These are phyloP conservation scores for Lysandra coridon DNA, from an alignment of 2,888 invertebrate species.

Conservation along the genomic window DNA sequence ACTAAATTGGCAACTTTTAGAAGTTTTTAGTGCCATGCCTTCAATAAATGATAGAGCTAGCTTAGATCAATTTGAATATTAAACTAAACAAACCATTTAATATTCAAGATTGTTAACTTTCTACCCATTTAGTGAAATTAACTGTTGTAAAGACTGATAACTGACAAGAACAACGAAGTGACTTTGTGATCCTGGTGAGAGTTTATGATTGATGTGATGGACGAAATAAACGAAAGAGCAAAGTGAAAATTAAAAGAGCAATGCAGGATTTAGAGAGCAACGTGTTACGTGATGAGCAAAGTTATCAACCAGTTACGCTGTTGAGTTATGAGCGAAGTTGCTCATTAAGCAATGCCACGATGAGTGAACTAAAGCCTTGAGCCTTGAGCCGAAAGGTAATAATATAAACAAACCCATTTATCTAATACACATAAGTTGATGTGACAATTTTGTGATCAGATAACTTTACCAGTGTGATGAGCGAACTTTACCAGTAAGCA, in stretches of 20 bases:
- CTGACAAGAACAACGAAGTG: not conserved
- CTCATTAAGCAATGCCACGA: too few species aligned
- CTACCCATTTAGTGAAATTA: not conserved
- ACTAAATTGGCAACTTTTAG: not conserved
- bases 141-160: not conserved
- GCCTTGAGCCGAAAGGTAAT: too few species aligned
- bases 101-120: not conserved
- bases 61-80: not conserved
- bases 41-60: not conserved
- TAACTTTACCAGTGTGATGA: not conserved
- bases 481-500: not conserved
- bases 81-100: not conserved
- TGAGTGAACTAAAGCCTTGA: too few species aligned
- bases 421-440: not conserved
- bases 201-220: slow-evolving; percentile 6
- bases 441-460: not conserved
- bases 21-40: not conserved
- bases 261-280: not conserved
- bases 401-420: too few species aligned
- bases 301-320: not conserved
- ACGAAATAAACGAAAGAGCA: not conserved
- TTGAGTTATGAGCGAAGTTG: too few species aligned
- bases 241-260: not conserved
- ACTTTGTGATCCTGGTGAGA: not conserved
- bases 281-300: not conserved